Conservation (phyloP, 2,797 vertebrate species). For the Microchirus variegatus region DNA sequence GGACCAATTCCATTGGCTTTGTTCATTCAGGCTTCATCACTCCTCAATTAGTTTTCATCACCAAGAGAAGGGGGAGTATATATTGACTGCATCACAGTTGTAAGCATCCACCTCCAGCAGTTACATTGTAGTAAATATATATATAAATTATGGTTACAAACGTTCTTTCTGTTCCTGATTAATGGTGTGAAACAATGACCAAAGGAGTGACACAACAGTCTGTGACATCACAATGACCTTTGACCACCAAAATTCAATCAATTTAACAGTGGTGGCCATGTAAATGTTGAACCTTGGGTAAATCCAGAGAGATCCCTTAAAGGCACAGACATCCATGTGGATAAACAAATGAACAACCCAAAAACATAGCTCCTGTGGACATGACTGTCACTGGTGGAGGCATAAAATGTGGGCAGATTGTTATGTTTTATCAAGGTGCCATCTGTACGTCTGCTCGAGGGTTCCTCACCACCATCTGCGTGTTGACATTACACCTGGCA, state of each 20-base stretch:
- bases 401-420: slow-evolving; percentile 7
- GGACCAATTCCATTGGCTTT: slow-evolving; percentile 21
- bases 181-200: no score
- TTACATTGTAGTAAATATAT: neutral
- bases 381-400: neutral
- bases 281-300: no score
- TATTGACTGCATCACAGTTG: neutral
- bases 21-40: slow-evolving; percentile 7
- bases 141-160: neutral
- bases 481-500: slow-evolving; percentile 60
- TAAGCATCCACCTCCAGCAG: neutral
- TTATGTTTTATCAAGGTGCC: slow-evolving; percentile 52
- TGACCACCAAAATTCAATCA: no score
- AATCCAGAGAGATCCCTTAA: no score
- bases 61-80: slow-evolving; percentile 1
- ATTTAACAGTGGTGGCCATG: no score
- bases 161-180: neutral
- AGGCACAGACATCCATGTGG: no score
- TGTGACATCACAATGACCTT: no score
- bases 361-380: neutral
- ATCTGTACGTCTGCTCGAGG: slow-evolving; percentile 60
- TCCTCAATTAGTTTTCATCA: neutral
- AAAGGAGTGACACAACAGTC: no score
- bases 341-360: neutral
- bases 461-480: slow-evolving; percentile 57